Conservation (phyloP, 2,888 invertebrate genomes). For the Lacanobia oleracea region DNA sequence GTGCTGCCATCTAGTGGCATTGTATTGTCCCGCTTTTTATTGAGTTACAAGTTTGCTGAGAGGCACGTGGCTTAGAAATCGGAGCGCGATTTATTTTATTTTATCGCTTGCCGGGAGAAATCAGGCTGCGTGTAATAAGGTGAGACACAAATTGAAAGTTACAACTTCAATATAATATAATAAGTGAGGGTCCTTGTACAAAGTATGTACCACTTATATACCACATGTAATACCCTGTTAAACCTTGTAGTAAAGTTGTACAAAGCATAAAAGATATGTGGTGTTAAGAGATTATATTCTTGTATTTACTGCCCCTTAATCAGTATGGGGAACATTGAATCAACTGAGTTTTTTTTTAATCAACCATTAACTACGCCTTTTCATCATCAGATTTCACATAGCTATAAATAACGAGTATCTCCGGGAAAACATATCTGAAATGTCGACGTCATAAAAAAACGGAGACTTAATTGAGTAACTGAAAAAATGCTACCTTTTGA, state of each 20-base stretch:
- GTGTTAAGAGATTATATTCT: no score
- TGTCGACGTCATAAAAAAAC: background rate
- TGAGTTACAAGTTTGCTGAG: conserved; percentile 18
- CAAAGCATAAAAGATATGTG: no score
- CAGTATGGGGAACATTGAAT: background rate
- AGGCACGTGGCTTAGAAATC: conserved; percentile 44
- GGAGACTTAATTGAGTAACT: background rate
- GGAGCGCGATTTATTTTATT: conserved; percentile 32
- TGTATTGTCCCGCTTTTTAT: conserved; percentile 5
- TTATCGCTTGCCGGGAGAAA: conserved; percentile 30
- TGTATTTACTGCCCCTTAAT: no score
- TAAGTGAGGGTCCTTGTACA: background rate
- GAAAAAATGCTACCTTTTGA: conserved; percentile 7
- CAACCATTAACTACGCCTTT: background rate
- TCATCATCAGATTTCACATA: background rate
- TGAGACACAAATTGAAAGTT: background rate
- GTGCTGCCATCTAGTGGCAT: background rate
- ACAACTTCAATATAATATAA: background rate
- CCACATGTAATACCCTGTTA: no score
- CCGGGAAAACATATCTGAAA: background rate
- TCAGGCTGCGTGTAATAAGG: conserved; percentile 28
- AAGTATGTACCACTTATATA: background rate
- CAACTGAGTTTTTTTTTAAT: background rate
- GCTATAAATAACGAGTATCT: background rate
- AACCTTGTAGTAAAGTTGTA: no score